These are phyloP conservation scores for Anarrhichthys ocellatus DNA, from an alignment of 2,113 vertebrate genomes.

Conservation along the genomic window DNA sequence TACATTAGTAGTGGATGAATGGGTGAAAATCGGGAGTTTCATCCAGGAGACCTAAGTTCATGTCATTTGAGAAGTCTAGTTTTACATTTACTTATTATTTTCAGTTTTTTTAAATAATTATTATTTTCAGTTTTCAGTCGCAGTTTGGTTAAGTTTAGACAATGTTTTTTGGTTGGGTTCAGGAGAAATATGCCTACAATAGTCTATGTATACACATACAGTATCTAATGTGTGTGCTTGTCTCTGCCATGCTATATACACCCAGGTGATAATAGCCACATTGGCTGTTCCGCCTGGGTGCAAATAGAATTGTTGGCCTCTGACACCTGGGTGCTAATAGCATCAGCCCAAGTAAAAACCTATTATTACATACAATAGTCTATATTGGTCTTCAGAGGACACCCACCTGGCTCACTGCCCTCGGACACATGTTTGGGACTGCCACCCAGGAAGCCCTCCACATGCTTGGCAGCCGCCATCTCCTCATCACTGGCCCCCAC, in stretches of 20 bases:
- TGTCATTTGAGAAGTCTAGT: not conserved
- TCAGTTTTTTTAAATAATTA: not conserved
- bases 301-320: not conserved
- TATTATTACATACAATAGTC: not conserved
- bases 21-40: no score
- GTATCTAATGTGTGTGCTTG: not conserved
- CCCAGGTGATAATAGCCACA: not conserved
- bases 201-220: not conserved
- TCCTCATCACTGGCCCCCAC: slow-evolving; percentile 80
- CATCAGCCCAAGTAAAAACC: not conserved
- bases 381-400: not conserved
- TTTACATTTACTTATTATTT: not conserved
- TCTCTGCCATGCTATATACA: not conserved
- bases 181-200: not conserved
- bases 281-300: not conserved
- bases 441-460: slow-evolving; percentile 79
- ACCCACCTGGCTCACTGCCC: slow-evolving; percentile 84
- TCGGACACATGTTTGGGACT: slow-evolving; percentile 74
- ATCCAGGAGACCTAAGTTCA: not conserved
- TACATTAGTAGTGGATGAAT: no score
- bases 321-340: not conserved
- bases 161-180: not conserved
- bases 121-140: not conserved
- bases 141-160: not conserved
- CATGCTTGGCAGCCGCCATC: slow-evolving; percentile 75